Base-by-base conservation (phyloP, 1,140 invertebrate genomes). In the Achatina immaculata region DNA sequence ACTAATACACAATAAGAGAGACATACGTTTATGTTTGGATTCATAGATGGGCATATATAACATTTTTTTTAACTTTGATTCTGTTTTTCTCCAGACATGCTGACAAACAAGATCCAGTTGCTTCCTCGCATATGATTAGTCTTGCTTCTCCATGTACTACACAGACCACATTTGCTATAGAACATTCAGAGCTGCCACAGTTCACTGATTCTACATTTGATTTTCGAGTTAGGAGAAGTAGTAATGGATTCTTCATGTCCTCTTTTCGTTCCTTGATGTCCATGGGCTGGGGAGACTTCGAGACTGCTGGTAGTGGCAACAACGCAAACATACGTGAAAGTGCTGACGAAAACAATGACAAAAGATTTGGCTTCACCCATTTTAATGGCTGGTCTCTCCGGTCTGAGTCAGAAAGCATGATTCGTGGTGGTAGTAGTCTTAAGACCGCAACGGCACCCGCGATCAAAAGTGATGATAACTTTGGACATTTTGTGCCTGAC, bases 101-200 rank as follows among this genome's bases (percentile, higher is more conserved):
- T n/a, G 72, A 51, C 28, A 73, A 76, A 58, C 62, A 76, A n/a
- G 75, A 78, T 45, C 72, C 66, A 7, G 9, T 24, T 1, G 36
- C 36, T 19, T 69, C 36, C 68, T 69, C 68, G 36, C 36, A 19
- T 21, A 21, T 43, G 68, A 11, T n/a, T 6, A 28, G 68, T 6
- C 28, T 6, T 6, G 48, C 36, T 34, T 38, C 72, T 31, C 21
- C 36, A 3, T 43, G 42, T 38, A 51, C 48, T 6, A 74, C 72
- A 11, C 36, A 40, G 45, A 34, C 36, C 28, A 74, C n/a, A 11
- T 43, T 24, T 36, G 42, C 31, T 43, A 71, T 31, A 24, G 48
- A 3, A 74, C 43, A 74, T 6, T 19, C 72, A 14, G 72, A 45
- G 3, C 28, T n/a, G 4, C n/a, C 43, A 36, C 72, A 34, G n/a